Evolutionary conservation across 2,113 vertebrate species (phyloP), one percentile per base, ranked within the genome.

Genomic region (Coturnix japonica): DNA sequence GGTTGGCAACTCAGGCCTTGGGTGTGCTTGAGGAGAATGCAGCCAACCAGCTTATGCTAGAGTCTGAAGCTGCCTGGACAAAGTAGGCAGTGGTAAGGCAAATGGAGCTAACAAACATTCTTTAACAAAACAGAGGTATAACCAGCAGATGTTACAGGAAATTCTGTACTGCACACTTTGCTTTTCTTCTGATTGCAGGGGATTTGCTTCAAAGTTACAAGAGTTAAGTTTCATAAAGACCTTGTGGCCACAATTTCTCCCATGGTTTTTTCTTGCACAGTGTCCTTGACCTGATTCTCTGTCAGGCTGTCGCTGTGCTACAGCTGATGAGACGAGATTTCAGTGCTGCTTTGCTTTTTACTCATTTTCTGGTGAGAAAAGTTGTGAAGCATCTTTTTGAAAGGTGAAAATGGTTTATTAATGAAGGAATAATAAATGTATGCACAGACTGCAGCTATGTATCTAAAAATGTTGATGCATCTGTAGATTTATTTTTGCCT

Each of bases 401-500:
- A 85, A 7, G 51, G 25, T 46, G 69, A 87, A 89, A 94, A 60
- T 82, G 25, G 28, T 91, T 10, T 66, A 21, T 77, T 44, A 85
- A 11, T 80, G n/a, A 66, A 71, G 47, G 87, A 89, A 71, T 79
- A 88, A 73, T 57, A 73, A 77, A 82, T 78, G 10, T 64, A 37
- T 56, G n/a, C 53, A 19, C 56, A 90, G 37, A 31, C 71, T 23
- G 37, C 63, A 77, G 18, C 16, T 64, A 51, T 21, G 26, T 87
- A 63, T 73, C 49, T 28, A 89, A 74, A 91, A 67, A 65, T 46
- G 9, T 79, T 92, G 71, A 64, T 64, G 28, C 84, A 75, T 53
- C 61, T 86, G 19, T 82, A 30, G 16, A 37, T 87, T 70, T 65
- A n/a, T 49, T 95, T 94, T 92, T 89, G 64, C 60, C 64, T 63